Base-by-base conservation (phyloP, 2,113 vertebrate genomes). In the Chamaetylas fuelleborni region DNA sequence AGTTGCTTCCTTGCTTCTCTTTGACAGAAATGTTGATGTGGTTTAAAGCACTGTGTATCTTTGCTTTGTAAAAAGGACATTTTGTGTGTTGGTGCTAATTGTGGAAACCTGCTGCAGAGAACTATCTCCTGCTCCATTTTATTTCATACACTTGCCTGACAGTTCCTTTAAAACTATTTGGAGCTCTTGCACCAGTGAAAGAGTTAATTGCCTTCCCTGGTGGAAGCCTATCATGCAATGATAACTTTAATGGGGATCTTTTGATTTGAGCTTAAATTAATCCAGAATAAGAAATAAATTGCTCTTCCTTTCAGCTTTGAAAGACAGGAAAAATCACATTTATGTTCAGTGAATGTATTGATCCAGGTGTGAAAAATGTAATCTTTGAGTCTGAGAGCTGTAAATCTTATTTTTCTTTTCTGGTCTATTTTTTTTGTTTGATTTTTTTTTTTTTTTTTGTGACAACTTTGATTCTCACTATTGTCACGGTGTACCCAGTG, bases 241-340 rank as follows among this genome's bases (percentile, higher is more conserved):
- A 90, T 94, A 85, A 71, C 19, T 74, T 90, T 87, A 92, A 93
- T 72, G 47, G 67, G 24, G 19, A 91, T 77, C 58, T 34, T 96
- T 86, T 84, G 48, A 81, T 87, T 87, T 92, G 66, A 82, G 26
- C 69, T 92, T 48, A 90, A 95, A 94, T 92, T 86, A 85, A 82
- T 91, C 87, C 89, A 72, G 89, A 94, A 70, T 85, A 81, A 87
- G 88, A 93, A 96, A 78, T 76, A 70, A 73, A 12, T 89, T 87
- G 34, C 17, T 70, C 42, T 85, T 82, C 40, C 74, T 81, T 67
- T 91, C 66, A 66, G 26, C 66, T 94, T 85, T 91, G 87, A 96
- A 95, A 94, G 94, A 93, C 66, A 88, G 71, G 51, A 84, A 87
- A 90, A 89, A 81, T 92, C 56, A 1, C 43, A 73, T 54, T 53